Evolutionary conservation across 2,888 invertebrate species (phyloP), one percentile per base, ranked within the genome.

Genomic region (Fragum whitleyi): DNA sequence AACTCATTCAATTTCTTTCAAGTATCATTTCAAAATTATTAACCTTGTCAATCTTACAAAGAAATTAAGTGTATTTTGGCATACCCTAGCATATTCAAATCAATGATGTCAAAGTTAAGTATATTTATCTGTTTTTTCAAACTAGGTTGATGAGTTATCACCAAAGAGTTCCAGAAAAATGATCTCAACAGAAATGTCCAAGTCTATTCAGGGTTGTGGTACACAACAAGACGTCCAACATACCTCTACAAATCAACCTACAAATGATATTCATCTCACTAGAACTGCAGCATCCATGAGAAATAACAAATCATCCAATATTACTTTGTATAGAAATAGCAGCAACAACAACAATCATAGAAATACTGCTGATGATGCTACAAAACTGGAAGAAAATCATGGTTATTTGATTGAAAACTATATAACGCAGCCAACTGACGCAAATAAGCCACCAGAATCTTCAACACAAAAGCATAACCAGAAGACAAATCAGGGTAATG

Each of bases 71-170:
- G n/a, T n/a, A n/a, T n/a, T n/a, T n/a, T n/a, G n/a, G n/a, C n/a
- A n/a, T n/a, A n/a, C n/a, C n/a, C n/a, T n/a, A n/a, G n/a, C n/a
- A n/a, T n/a, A n/a, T n/a, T n/a, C n/a, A n/a, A n/a, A n/a, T n/a
- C n/a, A n/a, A n/a, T n/a, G n/a, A n/a, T n/a, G n/a, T n/a, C n/a
- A n/a, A n/a, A n/a, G n/a, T n/a, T n/a, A n/a, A n/a, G n/a, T n/a
- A n/a, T n/a, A n/a, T n/a, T n/a, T n/a, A n/a, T n/a, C n/a, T n/a
- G n/a, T n/a, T n/a, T 36, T 36, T 9, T 36, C 9, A 3, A 36
- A 36, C 32, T 36, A 90, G 90, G 88, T 90, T 21, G 90, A 90
- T 82, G 89, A 90, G 39, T 76, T 90, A 19, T 88, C 89, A 14
- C 84, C 87, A n/a, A 83, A 87, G 68, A 80, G 80, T 11, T 70